Evolutionary conservation across 2,797 vertebrate species (phyloP), one percentile per base, ranked within the genome.

Genomic region (Steatocranus sp.): DNA sequence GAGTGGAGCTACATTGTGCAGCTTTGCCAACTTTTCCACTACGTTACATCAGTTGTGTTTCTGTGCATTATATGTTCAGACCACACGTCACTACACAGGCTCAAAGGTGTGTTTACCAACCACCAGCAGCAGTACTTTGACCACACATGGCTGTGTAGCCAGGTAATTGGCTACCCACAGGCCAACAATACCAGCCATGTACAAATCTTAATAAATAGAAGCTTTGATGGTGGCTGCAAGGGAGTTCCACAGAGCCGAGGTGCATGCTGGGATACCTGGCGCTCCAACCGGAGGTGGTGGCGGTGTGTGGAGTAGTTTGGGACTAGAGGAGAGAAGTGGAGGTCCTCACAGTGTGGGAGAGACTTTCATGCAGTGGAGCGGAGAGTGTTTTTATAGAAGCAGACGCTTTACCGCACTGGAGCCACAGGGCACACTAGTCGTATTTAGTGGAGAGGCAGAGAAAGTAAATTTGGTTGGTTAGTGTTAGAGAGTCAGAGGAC

Each of bases 261-360:
- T 84, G 94, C 91, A 95, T 91, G 93, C 87, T 93, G 96, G 95
- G 95, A 95, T 93, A 94, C 86, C 91, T 96, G 96, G 95, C 92
- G 89, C 92, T 89, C 73, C 32, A 32, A 85, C 89, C 88, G 89
- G 89, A 92, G 93, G 88, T 83, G 89, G 93, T 54, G 91, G 91
- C 79, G 84, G 88, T 75, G 86, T 85, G 92, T 70, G 68, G 84
- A 88, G 87, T 51, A 88, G 90, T 84, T 84, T 58, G 68, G 79
- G 86, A 82, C 75, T 15, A 23, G 79, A 50, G 87, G 77, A 85
- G 89, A 92, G 87, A 92, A 86, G 86, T 85, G 86, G 90, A 88
- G 89, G 91, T 92, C 89, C 88, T 87, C 79, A 92, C 82, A 50
- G 86, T 77, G 87, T 82, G 82, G 81, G 91, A 73, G 25, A 73